Evolutionary conservation across 1,140 invertebrate genomes (phyloP).

Genomic region (Drosophila quadrilineata): DNA sequence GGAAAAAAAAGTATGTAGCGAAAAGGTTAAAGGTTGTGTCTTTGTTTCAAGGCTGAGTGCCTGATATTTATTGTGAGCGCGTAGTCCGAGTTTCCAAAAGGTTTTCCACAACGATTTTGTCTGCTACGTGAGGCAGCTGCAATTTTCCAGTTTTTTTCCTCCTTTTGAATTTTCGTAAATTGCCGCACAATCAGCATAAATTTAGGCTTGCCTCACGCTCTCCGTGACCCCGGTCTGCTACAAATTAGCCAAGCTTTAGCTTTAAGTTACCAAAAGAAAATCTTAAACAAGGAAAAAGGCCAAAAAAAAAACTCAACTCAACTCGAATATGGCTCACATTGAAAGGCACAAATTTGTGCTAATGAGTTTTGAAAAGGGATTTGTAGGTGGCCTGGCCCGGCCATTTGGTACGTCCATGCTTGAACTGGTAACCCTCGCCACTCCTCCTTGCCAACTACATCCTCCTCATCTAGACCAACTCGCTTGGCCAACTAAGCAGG

Average conservation of each 20-base stretch:
- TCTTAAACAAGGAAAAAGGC: neutral
- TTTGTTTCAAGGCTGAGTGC: slow-evolving; percentile 69
- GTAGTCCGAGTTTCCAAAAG: slow-evolving; percentile 1
- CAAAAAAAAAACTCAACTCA: too few relatives aligned
- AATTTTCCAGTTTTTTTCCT: slow-evolving; percentile 64
- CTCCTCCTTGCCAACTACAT: too few relatives aligned
- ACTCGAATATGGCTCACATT: too few relatives aligned
- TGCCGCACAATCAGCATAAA: slow-evolving; percentile 78
- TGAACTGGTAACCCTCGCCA: too few relatives aligned
- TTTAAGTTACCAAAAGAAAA: slow-evolving; percentile 26
- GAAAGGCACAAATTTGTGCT: slow-evolving; percentile 77
- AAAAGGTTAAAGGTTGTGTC: slow-evolving; percentile 46
- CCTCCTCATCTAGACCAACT: too few relatives aligned
- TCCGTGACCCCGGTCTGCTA: neutral
- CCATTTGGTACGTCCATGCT: too few relatives aligned
- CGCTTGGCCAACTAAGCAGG: slow-evolving; percentile 54
- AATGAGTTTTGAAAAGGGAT: slow-evolving; percentile 78
- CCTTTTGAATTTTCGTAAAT: slow-evolving; percentile 63
- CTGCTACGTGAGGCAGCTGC: slow-evolving; percentile 37
- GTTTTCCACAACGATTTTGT: slow-evolving; percentile 10
- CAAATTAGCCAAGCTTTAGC: slow-evolving; percentile 34
- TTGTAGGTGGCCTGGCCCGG: slow-evolving; percentile 44
- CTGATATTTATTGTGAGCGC: slow-evolving; percentile 45
- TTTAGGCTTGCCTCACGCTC: slow-evolving; percentile 32
- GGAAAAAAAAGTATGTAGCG: neutral